Percentiles rank a stretch among this genome's conserved stretches.
Conservation (phyloP, 2,113 vertebrate genomes). For the Cavia porcellus region DNA sequence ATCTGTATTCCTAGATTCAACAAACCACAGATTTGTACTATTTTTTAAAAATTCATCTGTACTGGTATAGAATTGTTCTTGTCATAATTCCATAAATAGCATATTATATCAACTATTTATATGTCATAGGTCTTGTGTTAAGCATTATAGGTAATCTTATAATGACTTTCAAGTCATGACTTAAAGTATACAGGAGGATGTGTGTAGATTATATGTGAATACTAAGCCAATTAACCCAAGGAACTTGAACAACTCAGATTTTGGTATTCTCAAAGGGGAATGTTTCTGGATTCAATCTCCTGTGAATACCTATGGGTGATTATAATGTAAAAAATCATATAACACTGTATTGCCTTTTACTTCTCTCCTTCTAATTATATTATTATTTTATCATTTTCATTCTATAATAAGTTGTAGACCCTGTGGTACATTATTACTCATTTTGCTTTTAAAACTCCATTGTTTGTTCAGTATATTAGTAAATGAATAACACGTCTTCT, state of each 20-base stretch:
- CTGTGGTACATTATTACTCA: neutral
- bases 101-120: neutral
- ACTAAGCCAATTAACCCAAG: neutral
- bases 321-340: neutral
- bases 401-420: neutral
- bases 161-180: too few species aligned
- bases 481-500: conserved; percentile 36
- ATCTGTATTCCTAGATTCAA: neutral
- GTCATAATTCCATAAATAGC: neutral
- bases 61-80: neutral
- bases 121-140: neutral
- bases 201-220: neutral
- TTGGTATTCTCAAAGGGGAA: neutral
- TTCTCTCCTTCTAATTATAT: neutral
- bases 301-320: neutral
- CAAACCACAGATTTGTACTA: neutral
- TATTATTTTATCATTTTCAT: neutral
- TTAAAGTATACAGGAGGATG: neutral
- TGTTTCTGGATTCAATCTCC: neutral
- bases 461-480: neutral
- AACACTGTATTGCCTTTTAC: neutral
- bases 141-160: neutral
- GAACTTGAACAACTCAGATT: neutral
- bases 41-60: neutral
- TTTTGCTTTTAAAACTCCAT: conserved; percentile 25